Evolutionary conservation across 2,888 invertebrate species (phyloP), one percentile per base, ranked within the genome.

Genomic region (Eurytoma californica): DNA sequence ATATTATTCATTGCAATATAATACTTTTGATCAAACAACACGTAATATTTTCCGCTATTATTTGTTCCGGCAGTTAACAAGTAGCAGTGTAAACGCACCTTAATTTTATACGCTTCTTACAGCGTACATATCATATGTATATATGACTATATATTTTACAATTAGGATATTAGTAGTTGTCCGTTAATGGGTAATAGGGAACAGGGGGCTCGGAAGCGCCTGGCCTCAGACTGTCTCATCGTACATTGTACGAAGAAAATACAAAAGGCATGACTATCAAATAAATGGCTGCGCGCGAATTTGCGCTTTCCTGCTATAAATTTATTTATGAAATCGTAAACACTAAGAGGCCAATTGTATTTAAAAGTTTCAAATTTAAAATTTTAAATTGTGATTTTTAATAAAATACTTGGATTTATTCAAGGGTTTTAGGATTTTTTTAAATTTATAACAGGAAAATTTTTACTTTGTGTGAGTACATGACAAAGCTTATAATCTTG

Each of bases 221-320:
- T 75, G 61, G 60, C 72, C 72, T 74, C 72, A 53, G 51, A 80
- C 57, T 80, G 72, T 76, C 13, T 74, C 9, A 47, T 18, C 75
- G 70, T 70, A 53, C 51, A 66, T 66, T 53, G 39, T 53, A 79
- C 63, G 49, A 39, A 39, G 39, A 51, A 7, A 73, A 65, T 65
- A 68, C 18, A 76, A 79, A 69, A 18, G 30, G 39, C 20, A 72
- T 81, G 81, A 81, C 79, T 81, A 81, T 81, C 39, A 76, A 72
- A 72, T 68, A 69, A 72, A 81, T 81, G 81, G 79, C 81, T 76
- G 20, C n/a, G 66, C 65, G 53, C 68, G 28, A 18, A 53, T 65
- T 65, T 69, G 72, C 60, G 39, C 55, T 66, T 72, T 69, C 58
- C 58, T 77, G 74, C 69, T 73, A 30, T 65, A 74, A 74, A 61